These are phyloP conservation scores for Erannis defoliaria DNA, from an alignment of 2,888 invertebrate species.

Conservation along the genomic window DNA sequence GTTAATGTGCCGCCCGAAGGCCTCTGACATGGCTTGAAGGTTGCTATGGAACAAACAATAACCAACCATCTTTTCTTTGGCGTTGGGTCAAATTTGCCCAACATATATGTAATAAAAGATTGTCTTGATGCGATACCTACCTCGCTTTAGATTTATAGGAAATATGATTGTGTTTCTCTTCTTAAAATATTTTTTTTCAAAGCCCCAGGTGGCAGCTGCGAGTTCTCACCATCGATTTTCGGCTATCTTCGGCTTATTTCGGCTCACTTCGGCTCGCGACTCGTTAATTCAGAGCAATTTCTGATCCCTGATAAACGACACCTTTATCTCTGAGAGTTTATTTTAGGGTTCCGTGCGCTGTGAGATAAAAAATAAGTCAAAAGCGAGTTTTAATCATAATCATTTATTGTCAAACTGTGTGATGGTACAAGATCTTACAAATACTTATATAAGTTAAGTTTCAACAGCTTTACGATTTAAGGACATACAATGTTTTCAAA, in stretches of 20 bases:
- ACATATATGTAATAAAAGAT: too few relatives aligned
- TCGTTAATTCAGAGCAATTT: conserved; percentile 42
- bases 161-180: not conserved
- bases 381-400: not conserved
- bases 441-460: too few relatives aligned
- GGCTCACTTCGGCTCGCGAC: conserved; percentile 18
- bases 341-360: conserved; percentile 1
- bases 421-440: too few relatives aligned
- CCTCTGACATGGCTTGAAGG: too few relatives aligned
- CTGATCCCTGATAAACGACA: conserved; percentile 39
- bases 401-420: too few relatives aligned
- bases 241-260: conserved; percentile 7
- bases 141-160: not conserved
- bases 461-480: too few relatives aligned
- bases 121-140: not conserved
- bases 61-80: too few relatives aligned
- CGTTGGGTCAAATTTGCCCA: too few relatives aligned
- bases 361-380: not conserved
- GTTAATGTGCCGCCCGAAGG: too few relatives aligned
- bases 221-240: conserved; percentile 16
- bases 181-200: conserved; percentile 3
- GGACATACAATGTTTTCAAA: too few relatives aligned
- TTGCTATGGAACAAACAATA: too few relatives aligned
- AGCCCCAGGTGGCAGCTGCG: conserved; percentile 10
- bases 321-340: conserved; percentile 25